Evolutionary conservation across 2,888 invertebrate genomes (phyloP), one percentile per base, ranked within the genome.

Genomic region (Loripinus fragilis): DNA sequence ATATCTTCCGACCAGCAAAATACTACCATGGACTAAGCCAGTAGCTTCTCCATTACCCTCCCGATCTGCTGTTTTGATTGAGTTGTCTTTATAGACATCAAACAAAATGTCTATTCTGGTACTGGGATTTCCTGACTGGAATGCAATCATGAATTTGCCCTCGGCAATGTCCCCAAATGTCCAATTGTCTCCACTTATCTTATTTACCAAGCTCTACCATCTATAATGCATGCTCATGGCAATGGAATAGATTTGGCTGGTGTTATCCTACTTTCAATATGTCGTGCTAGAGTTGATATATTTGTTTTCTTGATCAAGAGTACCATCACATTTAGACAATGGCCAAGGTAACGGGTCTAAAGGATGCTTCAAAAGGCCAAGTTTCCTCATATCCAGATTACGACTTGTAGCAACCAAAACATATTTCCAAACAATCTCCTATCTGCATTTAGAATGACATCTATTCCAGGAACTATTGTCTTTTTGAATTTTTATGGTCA

Each of bases 281-380:
- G 20, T 71, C 25, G 42, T n/a, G 66, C 76, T n/a, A 76, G 23
- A 17, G 70, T 33, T 17, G 84, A 73, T 73, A 77, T 81, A 68
- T 78, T 78, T 23, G 85, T 85, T 35, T 85, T 81, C 79, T 79
- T 80, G n/a, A n/a, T n/a, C n/a, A 85, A 25, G 83, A 80, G 20
- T 77, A n/a, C n/a, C n/a, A n/a, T n/a, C n/a, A n/a, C n/a, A n/a
- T n/a, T n/a, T n/a, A n/a, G n/a, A 42, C 23, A 78, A 74, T 28
- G 38, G 7, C 77, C 70, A 25, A 80, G n/a, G n/a, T n/a, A n/a
- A n/a, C n/a, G n/a, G n/a, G n/a, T n/a, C n/a, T n/a, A n/a, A n/a
- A n/a, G 71, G 84, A 73, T 84, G 79, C n/a, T 41, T 35, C 25
- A 84, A 71, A 12, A 84, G 73, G 7, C 79, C 30, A n/a, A n/a